These are phyloP conservation scores for Tamias sibiricus DNA, from an alignment of 2,113 vertebrate genomes.

Conservation along the genomic window DNA sequence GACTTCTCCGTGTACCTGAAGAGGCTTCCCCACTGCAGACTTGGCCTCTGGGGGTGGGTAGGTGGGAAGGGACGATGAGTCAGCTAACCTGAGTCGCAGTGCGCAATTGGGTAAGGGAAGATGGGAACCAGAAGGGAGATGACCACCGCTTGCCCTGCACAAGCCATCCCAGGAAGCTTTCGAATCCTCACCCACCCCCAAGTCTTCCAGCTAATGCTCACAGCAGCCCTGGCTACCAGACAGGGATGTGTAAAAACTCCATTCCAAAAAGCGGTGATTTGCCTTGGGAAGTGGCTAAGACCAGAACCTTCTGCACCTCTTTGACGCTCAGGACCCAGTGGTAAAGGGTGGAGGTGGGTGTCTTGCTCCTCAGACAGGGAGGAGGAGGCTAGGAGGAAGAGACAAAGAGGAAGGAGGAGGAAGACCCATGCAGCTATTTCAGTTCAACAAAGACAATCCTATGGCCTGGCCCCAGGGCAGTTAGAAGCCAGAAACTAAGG, in stretches of 20 bases:
- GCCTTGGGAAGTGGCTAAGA: neutral
- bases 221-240: neutral
- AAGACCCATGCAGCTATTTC: neutral
- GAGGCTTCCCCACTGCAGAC: neutral
- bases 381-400: neutral
- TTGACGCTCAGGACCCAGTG: neutral
- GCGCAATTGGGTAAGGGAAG: neutral
- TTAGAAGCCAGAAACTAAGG: conserved; percentile 46
- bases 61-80: too few species aligned
- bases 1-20: neutral
- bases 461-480: neutral
- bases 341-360: neutral
- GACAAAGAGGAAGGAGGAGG: neutral
- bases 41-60: too few species aligned
- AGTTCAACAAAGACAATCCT: neutral
- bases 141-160: neutral
- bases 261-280: neutral
- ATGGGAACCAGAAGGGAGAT: neutral
- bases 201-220: neutral
- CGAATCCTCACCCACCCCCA: too few species aligned
- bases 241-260: neutral
- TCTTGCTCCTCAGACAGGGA: neutral
- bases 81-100: neutral
- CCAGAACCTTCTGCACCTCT: neutral
- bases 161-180: too few species aligned